Evolutionary conservation across 2,797 vertebrate species (phyloP).

Genomic region (Ptychobarbus kaznakovi): DNA sequence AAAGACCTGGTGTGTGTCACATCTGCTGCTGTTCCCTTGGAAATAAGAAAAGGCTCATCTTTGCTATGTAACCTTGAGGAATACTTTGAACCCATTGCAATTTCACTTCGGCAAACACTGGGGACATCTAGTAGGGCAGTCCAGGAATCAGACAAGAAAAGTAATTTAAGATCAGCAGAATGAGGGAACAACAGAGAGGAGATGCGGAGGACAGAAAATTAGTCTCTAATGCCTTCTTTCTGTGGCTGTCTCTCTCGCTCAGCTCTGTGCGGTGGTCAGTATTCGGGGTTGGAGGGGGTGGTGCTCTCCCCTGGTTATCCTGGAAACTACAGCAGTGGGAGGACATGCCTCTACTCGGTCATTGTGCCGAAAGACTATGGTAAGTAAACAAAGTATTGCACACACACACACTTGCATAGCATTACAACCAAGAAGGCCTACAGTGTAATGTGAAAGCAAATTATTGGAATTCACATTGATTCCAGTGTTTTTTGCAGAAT

Average conservation of each 20-base stretch:
- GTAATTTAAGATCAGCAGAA: slow-evolving; percentile 76
- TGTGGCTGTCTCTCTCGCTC: slow-evolving; percentile 51
- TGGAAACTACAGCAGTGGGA: slow-evolving; percentile 92
- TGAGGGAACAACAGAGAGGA: slow-evolving; percentile 54
- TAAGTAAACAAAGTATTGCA: slow-evolving; percentile 64
- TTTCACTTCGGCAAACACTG: slow-evolving; percentile 77
- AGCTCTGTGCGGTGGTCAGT: slow-evolving; percentile 97
- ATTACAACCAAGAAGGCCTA: background rate
- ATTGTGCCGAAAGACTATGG: slow-evolving; percentile 94
- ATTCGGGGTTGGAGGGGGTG: slow-evolving; percentile 90
- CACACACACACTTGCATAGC: background rate
- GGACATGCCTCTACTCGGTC: slow-evolving; percentile 92
- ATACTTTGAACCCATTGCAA: slow-evolving; percentile 79
- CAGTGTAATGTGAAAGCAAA: background rate
- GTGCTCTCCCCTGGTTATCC: slow-evolving; percentile 95
- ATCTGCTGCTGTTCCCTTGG: slow-evolving; percentile 35
- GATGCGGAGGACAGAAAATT: slow-evolving; percentile 60
- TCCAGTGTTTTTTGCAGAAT: background rate
- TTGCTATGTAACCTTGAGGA: slow-evolving; percentile 70
- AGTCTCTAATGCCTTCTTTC: slow-evolving; percentile 60
- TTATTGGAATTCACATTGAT: background rate
- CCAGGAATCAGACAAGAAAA: slow-evolving; percentile 78
- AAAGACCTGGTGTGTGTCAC: slow-evolving; percentile 18
- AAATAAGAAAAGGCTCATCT: slow-evolving; percentile 47
- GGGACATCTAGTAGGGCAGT: slow-evolving; percentile 71